A percentile compares a stretch with the other conserved stretches of the same genome.
phyloP scores from a whole-genome alignment of 2,113 vertebrate genomes.

The Jacana jacana region DNA sequence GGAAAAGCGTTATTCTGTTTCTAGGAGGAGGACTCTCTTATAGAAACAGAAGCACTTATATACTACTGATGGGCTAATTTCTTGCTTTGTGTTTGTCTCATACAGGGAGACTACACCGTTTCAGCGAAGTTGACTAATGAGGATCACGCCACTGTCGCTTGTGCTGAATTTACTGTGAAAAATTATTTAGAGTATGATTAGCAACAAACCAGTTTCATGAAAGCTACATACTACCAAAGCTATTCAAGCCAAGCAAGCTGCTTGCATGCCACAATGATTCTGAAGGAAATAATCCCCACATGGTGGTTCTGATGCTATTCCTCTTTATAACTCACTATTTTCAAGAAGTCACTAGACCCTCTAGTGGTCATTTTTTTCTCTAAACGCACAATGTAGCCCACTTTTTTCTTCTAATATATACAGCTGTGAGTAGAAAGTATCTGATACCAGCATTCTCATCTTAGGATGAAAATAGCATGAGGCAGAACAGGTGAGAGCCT shows the following conservation, averaged over 20 bases:
- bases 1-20: neutral
- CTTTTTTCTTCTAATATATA: neutral
- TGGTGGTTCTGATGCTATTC: neutral
- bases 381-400: neutral
- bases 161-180: constrained; percentile 61
- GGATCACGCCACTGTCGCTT: constrained; percentile 42
- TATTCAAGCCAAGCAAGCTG: neutral
- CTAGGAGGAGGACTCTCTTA: neutral
- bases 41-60: neutral
- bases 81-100: neutral
- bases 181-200: constrained; percentile 47
- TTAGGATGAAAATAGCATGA: neutral
- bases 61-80: neutral
- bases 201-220: neutral
- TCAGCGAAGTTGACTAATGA: constrained; percentile 63
- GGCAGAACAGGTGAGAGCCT: neutral
- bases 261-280: neutral
- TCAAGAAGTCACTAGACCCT: neutral
- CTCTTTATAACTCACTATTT: neutral
- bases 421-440: constrained; percentile 4
- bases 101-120: constrained; percentile 70
- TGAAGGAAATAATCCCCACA: neutral
- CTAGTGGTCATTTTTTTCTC: neutral
- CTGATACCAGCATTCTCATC: neutral
- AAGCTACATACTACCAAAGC: neutral